A percentile compares a stretch with the other conserved stretches of the same genome.
Evolutionary conservation across 2,888 invertebrate genomes (phyloP).

Genomic region (Neria commutata): DNA sequence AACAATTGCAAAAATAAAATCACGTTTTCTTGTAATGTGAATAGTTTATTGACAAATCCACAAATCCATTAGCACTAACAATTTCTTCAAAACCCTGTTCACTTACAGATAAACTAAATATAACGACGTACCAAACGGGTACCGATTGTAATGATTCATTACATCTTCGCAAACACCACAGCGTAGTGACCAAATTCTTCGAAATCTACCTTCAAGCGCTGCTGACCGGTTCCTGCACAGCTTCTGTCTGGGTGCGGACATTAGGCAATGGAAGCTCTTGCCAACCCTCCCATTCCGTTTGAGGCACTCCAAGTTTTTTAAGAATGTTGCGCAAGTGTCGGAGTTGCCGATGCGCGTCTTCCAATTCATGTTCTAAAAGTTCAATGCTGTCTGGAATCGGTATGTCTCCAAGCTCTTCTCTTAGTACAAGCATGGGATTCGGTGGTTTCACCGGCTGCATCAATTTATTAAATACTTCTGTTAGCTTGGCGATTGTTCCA

Average conservation of each 20-base stretch:
- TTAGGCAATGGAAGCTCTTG: slow-evolving; percentile 4
- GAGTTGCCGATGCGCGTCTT: slow-evolving; percentile 33
- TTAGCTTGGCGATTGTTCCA: slow-evolving; percentile 28
- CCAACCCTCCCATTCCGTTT: neutral
- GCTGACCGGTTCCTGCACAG: no score
- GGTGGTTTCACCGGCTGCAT: slow-evolving; percentile 28
- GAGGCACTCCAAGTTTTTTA: slow-evolving; percentile 23
- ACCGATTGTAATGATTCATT: no score
- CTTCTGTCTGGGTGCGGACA: neutral
- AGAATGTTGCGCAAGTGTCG: slow-evolving; percentile 22
- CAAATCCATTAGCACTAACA: no score
- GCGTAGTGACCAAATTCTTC: no score
- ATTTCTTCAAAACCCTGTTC: no score
- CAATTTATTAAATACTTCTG: slow-evolving; percentile 29
- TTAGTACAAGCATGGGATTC: slow-evolving; percentile 35
- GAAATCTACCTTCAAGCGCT: no score
- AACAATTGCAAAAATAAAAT: no score
- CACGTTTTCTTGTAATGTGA: no score
- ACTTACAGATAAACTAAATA: no score
- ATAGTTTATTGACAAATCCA: no score
- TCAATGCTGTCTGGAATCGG: slow-evolving; percentile 25
- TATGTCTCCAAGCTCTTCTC: slow-evolving; percentile 31
- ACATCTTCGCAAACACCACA: no score
- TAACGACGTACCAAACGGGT: no score
- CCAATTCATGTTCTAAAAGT: slow-evolving; percentile 30